Evolutionary conservation across 92 coral and sea anemone species (phyloP), one percentile per base, ranked within the genome.

Genomic region (Scolanthus callimorphus): DNA sequence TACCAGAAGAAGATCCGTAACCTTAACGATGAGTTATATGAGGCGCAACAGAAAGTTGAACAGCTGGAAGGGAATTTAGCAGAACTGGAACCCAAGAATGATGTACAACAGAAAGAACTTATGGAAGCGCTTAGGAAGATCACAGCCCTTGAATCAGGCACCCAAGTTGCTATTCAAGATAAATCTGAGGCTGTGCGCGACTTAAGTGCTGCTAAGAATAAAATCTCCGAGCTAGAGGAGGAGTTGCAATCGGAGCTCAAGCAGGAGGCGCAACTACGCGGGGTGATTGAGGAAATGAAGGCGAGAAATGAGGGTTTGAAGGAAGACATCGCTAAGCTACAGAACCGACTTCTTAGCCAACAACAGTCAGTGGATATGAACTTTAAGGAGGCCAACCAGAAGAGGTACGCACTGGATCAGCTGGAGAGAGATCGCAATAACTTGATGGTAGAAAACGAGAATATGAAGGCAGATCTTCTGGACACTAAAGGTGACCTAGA

Each of bases 211-310:
- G 80, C 84, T 31, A 85, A 83, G 51, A 64, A 72, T 25, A 94
- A 78, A 57, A 31, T 80, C 20, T 72, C 72, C 20, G 70, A 79
- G 2, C 69, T 94, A 27, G 99, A 88, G 49, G 95, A 89, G 57
- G 99, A 88, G 17, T 65, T 81, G 6, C 99, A 94, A 66, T 76
- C 73, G 13, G 76, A 80, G 57, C 80, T 94, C 27, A 94, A 89
- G 39, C 79, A 82, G 29, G 81, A 73, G 59, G 99, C 99, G 3
- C 99, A 94, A 37, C 78, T 86, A 21, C 80, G 65, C 59, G 99
- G 99, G 8, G 59, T 68, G 0, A 34, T 94, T 17, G 99, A 82
- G 2, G 99, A 94, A 64, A 56, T 67, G 52, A 81, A 80, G 51
- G 71, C 83, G 38, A 70, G 99, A 29, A 94, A 94, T 52, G 96